Base-by-base conservation (phyloP, 2,888 invertebrate genomes). In the Dastarcus helophoroides region DNA sequence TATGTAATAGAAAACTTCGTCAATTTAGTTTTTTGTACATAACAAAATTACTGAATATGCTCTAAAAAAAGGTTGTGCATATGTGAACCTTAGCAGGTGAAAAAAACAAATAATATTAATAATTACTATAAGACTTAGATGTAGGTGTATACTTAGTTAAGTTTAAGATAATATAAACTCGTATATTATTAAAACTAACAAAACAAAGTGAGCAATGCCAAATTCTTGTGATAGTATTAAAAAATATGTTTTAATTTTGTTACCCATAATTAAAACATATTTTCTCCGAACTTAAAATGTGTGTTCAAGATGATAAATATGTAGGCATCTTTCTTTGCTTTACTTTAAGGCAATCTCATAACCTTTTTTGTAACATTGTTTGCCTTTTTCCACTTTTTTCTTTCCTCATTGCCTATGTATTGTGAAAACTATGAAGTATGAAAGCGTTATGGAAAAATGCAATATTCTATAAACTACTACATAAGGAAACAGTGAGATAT, bases 401-500 rank as follows among this genome's bases (percentile, higher is more conserved):
- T 14, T 14, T 31, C 8, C 16, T 26, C 16, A 10, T 32, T 32
- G 26, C 17, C 32, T 19, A 17, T 17, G 6, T 6, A 17, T 17
- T 7, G 6, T 17, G 6, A n/a, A 17, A 17, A 17, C 6, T 17
- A 7, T 14, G 27, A 15, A 22, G 10, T 33, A 23, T 21, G 22
- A 14, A 30, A 30, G 4, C 17, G 14, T 7, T 15, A 23, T 11
- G 31, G 41, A 33, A 35, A 37, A 44, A 38, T 37, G 44, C 42
- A 43, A 43, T 44, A 43, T 42, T 42, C 42, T 44, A 42, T 38
- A 33, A 37, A 40, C 32, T 38, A 40, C 34, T 40, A 36, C 41
- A 32, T 29, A 38, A 40, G 40, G 51, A 44, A 41, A 43, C 44
- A 54, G 54, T 54, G 53, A 54, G 52, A 42, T 47, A 47, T 46